Conservation (phyloP, 2,888 invertebrate genomes). For the Platynereis dumerilii region DNA sequence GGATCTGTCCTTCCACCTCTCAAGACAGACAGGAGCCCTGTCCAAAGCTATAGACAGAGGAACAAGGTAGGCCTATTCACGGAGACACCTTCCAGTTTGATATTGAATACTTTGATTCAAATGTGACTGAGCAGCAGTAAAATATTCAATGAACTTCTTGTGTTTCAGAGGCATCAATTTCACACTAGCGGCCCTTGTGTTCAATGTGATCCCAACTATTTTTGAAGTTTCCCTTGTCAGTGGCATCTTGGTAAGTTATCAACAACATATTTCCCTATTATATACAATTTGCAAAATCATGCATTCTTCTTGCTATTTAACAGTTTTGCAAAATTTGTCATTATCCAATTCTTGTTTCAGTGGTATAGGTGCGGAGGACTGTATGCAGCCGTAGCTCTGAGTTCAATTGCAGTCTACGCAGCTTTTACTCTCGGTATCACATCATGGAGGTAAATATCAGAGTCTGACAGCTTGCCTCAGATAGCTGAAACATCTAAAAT, state of each 20-base stretch:
- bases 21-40: conserved; percentile 91
- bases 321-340: too few relatives aligned
- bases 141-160: too few relatives aligned
- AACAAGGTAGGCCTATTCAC: too few relatives aligned
- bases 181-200: conserved; percentile 93
- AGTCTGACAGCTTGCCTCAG: too few relatives aligned
- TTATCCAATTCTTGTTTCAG: conserved; percentile 54
- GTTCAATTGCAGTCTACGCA: conserved; percentile 89
- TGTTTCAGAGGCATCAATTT: conserved; percentile 95
- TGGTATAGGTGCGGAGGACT: conserved; percentile 73
- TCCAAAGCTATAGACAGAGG: conserved; percentile 78
- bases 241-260: conserved; percentile 76
- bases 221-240: conserved; percentile 92
- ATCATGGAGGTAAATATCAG: conserved; percentile 74
- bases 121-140: too few relatives aligned
- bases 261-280: too few relatives aligned
- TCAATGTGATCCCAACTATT: conserved; percentile 94
- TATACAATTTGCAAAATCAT: too few relatives aligned
- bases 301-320: too few relatives aligned
- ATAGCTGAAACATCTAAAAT: too few relatives aligned
- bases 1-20: conserved; percentile 92
- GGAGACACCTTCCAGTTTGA: too few relatives aligned
- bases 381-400: conserved; percentile 82
- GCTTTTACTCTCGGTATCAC: conserved; percentile 88
- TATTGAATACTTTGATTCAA: too few relatives aligned